Conservation (phyloP, 2,888 invertebrate genomes). For the Coelinius sp. region DNA sequence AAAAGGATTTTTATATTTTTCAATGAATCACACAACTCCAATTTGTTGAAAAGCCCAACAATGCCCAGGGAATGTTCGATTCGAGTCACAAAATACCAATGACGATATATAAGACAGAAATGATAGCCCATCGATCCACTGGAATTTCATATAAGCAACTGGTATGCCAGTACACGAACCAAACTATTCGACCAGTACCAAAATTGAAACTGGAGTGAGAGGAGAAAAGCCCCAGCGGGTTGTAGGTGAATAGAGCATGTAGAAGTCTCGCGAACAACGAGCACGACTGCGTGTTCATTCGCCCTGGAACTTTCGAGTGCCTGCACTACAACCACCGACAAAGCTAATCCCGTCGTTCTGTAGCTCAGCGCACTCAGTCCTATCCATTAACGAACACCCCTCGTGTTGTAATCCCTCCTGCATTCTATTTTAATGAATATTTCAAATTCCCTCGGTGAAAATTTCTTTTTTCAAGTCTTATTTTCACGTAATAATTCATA, state of each 20-base stretch:
- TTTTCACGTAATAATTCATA: not conserved
- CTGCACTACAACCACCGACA: constrained; percentile 1
- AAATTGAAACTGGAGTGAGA: constrained; percentile 2
- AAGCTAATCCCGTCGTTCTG: constrained; percentile 16
- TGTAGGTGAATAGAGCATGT: not conserved
- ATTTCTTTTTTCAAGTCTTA: not conserved
- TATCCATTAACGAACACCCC: constrained; percentile 1
- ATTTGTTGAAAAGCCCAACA: not conserved
- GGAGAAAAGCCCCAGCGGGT: not conserved
- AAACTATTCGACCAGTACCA: not conserved
- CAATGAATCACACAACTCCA: not conserved
- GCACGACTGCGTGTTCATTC: constrained; percentile 15
- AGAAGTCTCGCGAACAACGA: constrained; percentile 16
- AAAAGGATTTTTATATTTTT: too few species aligned
- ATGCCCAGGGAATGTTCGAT: not conserved
- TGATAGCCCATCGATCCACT: not conserved
- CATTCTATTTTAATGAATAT: constrained; percentile 15
- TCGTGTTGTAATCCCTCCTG: not conserved
- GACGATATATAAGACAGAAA: not conserved
- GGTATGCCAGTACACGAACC: not conserved
- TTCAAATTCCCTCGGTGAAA: not conserved
- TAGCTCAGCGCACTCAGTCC: not conserved
- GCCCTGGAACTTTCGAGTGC: constrained; percentile 3
- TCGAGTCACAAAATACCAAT: not conserved
- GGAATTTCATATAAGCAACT: constrained; percentile 19